Evolutionary conservation across 2,888 invertebrate species (phyloP), one percentile per base, ranked within the genome.

Genomic region (Drosophila kanekoi): DNA sequence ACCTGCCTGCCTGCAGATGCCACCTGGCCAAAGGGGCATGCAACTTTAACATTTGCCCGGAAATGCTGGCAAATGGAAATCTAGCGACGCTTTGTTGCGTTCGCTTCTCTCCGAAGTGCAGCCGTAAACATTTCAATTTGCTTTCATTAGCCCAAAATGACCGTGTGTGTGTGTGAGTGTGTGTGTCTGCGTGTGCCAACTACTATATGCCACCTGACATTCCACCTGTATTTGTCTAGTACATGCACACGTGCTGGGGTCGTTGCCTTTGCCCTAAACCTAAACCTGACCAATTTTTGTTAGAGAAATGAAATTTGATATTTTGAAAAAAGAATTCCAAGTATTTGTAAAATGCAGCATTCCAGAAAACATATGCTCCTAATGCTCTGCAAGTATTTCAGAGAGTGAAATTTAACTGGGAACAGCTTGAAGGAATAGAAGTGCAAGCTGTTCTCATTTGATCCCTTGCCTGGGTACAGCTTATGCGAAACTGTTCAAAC

Each of bases 121-220:
- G 51, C 66, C 88, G 67, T 86, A 85, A 83, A 88, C 67, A 77
- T 70, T 77, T 83, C 87, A 85, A 85, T 85, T 85, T 88, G 35
- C 67, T 57, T 86, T 71, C 62, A 88, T 80, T 85, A 88, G 63
- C 69, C 44, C 53, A 64, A 73, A 61, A 62, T 45, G 47, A 35
- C 38, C 32, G 38, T 60, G 23, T 51, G 38, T 52, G 28, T 56
- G 33, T 43, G 33, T 18, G n/a, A 28, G n/a, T 38, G 41, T 35
- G 40, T 54, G 35, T 20, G 16, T 32, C 45, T 38, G 60, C 2
- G 14, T 16, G 23, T 44, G 43, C 11, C 37, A 61, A 38, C 43
- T 65, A 68, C 59, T 65, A 62, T 69, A 48, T 65, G 32, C 10
- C 40, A 47, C 23, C 45, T 63, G 23, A 5, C 18, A 49, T 45